These are phyloP conservation scores for Synanthedon myopaeformis DNA, from an alignment of 2,888 invertebrate genomes.

Conservation along the genomic window DNA sequence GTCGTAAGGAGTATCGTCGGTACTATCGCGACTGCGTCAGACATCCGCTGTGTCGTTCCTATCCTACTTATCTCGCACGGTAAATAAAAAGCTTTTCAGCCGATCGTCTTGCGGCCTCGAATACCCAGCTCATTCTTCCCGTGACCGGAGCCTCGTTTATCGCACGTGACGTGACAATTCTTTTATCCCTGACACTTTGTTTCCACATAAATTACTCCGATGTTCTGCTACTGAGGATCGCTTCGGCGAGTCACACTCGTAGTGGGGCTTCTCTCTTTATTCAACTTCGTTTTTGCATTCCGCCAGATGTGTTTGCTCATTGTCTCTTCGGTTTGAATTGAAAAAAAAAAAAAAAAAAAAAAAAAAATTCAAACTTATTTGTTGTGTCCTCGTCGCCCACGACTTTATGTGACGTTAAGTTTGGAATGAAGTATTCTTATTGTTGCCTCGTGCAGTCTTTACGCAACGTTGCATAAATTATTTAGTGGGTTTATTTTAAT, in stretches of 20 bases:
- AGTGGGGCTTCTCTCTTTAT: conserved; percentile 33
- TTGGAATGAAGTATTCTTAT: conserved; percentile 63
- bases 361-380: no score
- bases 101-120: conserved; percentile 21
- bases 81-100: conserved; percentile 41
- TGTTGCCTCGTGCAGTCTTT: conserved; percentile 41
- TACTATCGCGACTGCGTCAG: conserved; percentile 36
- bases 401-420: conserved; percentile 66
- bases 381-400: conserved; percentile 54
- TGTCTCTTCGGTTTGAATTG: conserved; percentile 60
- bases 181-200: conserved; percentile 51
- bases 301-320: conserved; percentile 66
- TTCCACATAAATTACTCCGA: conserved; percentile 54
- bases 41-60: conserved; percentile 30
- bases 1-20: conserved; percentile 38
- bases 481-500: conserved; percentile 48
- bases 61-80: conserved; percentile 33
- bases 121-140: conserved; percentile 27
- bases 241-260: conserved; percentile 36
- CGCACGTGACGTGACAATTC: conserved; percentile 53
- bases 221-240: conserved; percentile 42
- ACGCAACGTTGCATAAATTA: conserved; percentile 61
- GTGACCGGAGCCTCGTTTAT: conserved; percentile 34
- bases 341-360: conserved; percentile 28
- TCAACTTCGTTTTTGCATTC: conserved; percentile 60